Evolutionary conservation across 2,888 invertebrate genomes (phyloP), one percentile per base, ranked within the genome.

Genomic region (Myathropa florea): DNA sequence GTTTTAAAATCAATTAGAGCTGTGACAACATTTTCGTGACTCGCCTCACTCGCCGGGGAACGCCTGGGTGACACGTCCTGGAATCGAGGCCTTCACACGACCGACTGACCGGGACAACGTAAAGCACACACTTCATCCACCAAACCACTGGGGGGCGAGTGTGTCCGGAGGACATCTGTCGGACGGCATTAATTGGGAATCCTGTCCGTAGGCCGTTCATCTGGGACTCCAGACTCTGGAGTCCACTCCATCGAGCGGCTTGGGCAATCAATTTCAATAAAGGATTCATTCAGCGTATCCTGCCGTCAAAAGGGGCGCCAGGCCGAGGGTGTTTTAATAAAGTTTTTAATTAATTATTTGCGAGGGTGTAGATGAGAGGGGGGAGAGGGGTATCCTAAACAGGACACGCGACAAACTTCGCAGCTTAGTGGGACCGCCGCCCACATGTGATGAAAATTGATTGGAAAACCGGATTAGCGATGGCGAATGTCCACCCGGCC

Each of bases 1-100:
- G 72, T 81, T 85, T 77, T 61, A 64, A 70, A 86, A 64, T 86
- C 85, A 86, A 86, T 86, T 82, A 82, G 46, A 59, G 64, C 39
- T 33, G 73, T 70, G 73, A 82, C 64, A 82, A 65, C 82, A 70
- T 64, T 84, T 76, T 70, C n/a, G 59, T 26, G 33, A 36, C 12
- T 55, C 46, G n/a, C n/a, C n/a, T n/a, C n/a, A n/a, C 67, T 68
- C 36, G 18, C 18, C 14, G n/a, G 53, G 18, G 10, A 53, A 18
- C 14, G n/a, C 10, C 36, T 36, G 23, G 33, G 14, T 12, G 21
- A 36, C 26, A 64, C 24, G 57, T 59, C n/a, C n/a, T n/a, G n/a
- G n/a, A n/a, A n/a, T n/a, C 10, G 30, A 33, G 30, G 30, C 30
- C 4, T 10, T 46, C 46, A 18, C 18, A 18, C 46, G 18, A 46